Evolutionary conservation across 2,888 invertebrate species (phyloP).

Genomic region (Tortrix viridana): DNA sequence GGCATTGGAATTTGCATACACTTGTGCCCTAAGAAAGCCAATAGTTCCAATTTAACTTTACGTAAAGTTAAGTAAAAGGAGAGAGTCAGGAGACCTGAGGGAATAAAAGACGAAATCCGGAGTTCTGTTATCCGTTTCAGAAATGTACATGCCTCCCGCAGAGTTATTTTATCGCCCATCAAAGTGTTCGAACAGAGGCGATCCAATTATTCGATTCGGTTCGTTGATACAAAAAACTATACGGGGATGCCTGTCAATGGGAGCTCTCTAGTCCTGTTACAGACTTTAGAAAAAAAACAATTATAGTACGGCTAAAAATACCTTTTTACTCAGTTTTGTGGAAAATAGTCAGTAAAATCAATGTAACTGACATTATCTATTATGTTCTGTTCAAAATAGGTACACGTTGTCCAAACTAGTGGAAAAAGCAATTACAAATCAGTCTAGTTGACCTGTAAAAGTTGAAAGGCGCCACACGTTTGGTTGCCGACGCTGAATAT

Average conservation of each 20-base stretch:
- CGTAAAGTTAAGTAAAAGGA: constrained; percentile 8
- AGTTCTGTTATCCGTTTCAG: constrained; percentile 7
- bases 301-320: background rate
- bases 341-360: too few relatives aligned
- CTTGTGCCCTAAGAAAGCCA: background rate
- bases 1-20: constrained; percentile 1
- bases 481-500: too few relatives aligned
- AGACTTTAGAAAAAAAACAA: constrained; percentile 46
- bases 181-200: constrained; percentile 21
- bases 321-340: too few relatives aligned
- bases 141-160: constrained; percentile 16
- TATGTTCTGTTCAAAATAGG: too few relatives aligned
- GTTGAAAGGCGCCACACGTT: too few relatives aligned
- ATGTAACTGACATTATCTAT: too few relatives aligned
- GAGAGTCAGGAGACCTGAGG: background rate
- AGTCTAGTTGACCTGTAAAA: too few relatives aligned
- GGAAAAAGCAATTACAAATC: too few relatives aligned
- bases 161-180: constrained; percentile 26
- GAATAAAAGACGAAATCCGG: constrained; percentile 8
- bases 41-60: constrained; percentile 5
- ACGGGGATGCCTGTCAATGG: background rate
- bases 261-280: background rate
- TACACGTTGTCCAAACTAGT: too few relatives aligned
- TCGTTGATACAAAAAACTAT: constrained; percentile 20
- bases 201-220: constrained; percentile 23